Conservation (phyloP, 2,113 vertebrate species). For the Lichenostomus cassidix region DNA sequence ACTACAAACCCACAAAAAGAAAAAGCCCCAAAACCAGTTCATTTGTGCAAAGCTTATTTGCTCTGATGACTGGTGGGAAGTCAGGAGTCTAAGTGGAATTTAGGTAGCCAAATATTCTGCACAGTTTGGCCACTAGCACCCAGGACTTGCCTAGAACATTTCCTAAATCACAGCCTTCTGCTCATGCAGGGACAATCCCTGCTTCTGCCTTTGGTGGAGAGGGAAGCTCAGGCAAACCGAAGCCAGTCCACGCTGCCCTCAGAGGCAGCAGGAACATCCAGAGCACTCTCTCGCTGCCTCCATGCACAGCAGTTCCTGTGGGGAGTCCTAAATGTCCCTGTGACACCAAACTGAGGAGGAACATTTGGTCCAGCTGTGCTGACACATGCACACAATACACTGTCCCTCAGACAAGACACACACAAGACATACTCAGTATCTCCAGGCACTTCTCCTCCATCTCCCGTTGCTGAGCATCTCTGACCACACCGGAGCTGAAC, state of each 20-base stretch:
- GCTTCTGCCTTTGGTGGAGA: background rate
- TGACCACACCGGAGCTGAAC: constrained; percentile 61
- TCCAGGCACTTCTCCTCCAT: constrained; percentile 79
- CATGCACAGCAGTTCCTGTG: background rate
- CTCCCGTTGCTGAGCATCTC: constrained; percentile 75
- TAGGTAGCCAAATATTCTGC: background rate
- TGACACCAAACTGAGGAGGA: background rate
- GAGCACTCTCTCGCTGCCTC: fast-evolving
- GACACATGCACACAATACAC: fast-evolving
- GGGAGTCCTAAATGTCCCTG: background rate
- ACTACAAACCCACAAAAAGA: background rate
- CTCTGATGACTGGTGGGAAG: background rate
- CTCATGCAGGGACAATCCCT: background rate
- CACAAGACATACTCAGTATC: constrained; percentile 75
- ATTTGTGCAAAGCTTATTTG: background rate
- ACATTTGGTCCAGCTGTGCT: background rate
- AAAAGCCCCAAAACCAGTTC: background rate
- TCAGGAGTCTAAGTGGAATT: background rate
- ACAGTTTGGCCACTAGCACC: background rate
- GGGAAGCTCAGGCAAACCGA: background rate
- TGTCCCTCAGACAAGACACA: background rate
- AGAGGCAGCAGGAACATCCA: background rate
- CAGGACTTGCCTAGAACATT: background rate
- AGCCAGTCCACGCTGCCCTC: background rate
- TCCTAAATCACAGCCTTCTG: background rate